Evolutionary conservation across 2,113 vertebrate species (phyloP), one percentile per base, ranked within the genome.

Genomic region (Sorex fumeus): DNA sequence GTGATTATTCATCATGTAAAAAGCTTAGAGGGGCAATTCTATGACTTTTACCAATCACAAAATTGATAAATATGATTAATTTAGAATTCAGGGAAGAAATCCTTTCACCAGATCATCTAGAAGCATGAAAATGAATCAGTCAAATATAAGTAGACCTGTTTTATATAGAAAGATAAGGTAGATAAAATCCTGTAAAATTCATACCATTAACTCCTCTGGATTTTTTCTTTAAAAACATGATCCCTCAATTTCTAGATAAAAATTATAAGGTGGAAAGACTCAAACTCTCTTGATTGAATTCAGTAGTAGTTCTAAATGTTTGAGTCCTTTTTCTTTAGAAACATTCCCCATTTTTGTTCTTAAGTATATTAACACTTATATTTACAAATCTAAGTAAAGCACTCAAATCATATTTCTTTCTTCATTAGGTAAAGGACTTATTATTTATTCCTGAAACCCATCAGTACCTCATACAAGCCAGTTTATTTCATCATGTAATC

Each of bases 261-360:
- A 72, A 80, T 21, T 40, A 21, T 9, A 13, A 87, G 77, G 91
- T 11, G 13, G 53, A 66, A 88, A 92, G 74, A 74, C 47, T 70
- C 13, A 81, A 81, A 76, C 40, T 71, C 16, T 72, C 27, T 64
- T 71, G 32, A 34, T 74, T 80, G 25, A 53, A 81, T 36, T 80
- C 50, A 82, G 72, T 16, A 77, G 53, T 19, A 60, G 12, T 21
- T 83, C 69, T 84, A 62, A 45, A 57, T 34, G 34, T 78, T 60
- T 75, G 30, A 95, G 23, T 60, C 45, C 12, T 6, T 76, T 83
- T 94, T 76, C 66, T 90, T 82, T 72, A 71, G 77, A 77, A 16
- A 90, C 70, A 23, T 81, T 81, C 21, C 16, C 40, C 57, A 15
- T 74, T 6, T n/a, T 47, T 45, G 16, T 6, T 84, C 28, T 34